phyloP scores from a whole-genome alignment of 2,888 invertebrate genomes.

The Philopedon plagiatum region DNA sequence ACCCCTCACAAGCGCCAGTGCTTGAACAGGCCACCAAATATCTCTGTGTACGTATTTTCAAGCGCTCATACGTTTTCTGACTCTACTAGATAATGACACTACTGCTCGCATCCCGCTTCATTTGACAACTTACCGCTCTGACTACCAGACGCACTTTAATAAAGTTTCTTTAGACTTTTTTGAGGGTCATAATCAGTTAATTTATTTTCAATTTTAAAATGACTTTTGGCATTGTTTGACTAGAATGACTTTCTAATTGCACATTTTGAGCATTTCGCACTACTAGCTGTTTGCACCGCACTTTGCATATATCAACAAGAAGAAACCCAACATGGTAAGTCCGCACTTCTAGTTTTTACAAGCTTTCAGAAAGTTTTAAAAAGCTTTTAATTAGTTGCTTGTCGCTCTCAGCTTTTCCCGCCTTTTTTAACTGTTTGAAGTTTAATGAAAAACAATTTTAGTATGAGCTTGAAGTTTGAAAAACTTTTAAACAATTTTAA shows the following conservation, averaged over 20 bases:
- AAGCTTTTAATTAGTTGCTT: constrained; percentile 33
- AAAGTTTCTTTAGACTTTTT: constrained; percentile 30
- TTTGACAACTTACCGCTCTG: constrained; percentile 32
- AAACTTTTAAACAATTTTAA: not conserved
- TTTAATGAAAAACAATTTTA: constrained; percentile 57
- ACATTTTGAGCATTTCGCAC: constrained; percentile 23
- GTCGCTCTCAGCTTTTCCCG: not conserved
- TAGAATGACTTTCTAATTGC: constrained; percentile 26
- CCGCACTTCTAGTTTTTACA: not conserved
- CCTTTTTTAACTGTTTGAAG: constrained; percentile 43
- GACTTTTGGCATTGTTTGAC: not conserved
- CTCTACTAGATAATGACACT: constrained; percentile 48
- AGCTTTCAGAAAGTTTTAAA: not conserved
- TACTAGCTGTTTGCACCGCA: constrained; percentile 23
- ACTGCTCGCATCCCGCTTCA: constrained; percentile 22
- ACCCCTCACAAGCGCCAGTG: constrained; percentile 22
- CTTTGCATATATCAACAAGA: constrained; percentile 16
- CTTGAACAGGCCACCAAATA: constrained; percentile 38
- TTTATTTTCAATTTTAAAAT: constrained; percentile 13
- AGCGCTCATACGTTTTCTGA: constrained; percentile 42
- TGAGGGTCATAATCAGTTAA: constrained; percentile 5
- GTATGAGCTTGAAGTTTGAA: constrained; percentile 23
- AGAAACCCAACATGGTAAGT: constrained; percentile 29
- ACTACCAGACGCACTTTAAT: constrained; percentile 11
- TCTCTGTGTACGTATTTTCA: constrained; percentile 48